Percentiles rank a stretch among this genome's conserved stretches.
phyloP scores from a whole-genome alignment of 1,140 invertebrate genomes.

The Octopus bimaculoides region DNA sequence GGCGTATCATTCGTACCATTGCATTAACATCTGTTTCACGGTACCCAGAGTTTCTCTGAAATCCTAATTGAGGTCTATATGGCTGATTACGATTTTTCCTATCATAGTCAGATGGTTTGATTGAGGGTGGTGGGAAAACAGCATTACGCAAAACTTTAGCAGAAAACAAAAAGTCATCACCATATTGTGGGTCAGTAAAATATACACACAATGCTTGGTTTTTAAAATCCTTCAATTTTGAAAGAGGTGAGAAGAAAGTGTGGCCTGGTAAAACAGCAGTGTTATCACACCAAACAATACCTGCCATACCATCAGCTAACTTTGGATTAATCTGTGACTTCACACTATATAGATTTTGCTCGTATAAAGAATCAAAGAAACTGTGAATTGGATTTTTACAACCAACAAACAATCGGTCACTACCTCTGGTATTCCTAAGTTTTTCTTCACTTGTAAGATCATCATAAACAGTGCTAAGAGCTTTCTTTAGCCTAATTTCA shows the following conservation, averaged over 20 bases:
- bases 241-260: slow-evolving; percentile 33
- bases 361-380: slow-evolving; percentile 71
- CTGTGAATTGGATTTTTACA: slow-evolving; percentile 68
- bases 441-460: slow-evolving; percentile 79
- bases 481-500: slow-evolving; percentile 84
- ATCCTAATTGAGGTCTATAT: slow-evolving; percentile 12
- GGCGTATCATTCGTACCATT: background rate
- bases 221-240: slow-evolving; percentile 35
- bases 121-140: slow-evolving; percentile 65
- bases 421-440: slow-evolving; percentile 68
- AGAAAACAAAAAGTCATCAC: slow-evolving; percentile 73
- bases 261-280: slow-evolving; percentile 38
- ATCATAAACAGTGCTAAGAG: slow-evolving; percentile 77
- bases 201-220: slow-evolving; percentile 64
- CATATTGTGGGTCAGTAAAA: slow-evolving; percentile 79
- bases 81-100: slow-evolving; percentile 47
- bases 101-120: slow-evolving; percentile 75
- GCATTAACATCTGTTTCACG: slow-evolving; percentile 1
- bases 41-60: slow-evolving; percentile 7
- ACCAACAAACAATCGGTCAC: slow-evolving; percentile 78
- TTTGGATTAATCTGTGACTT: slow-evolving; percentile 39
- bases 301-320: slow-evolving; percentile 49
- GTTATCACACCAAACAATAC: slow-evolving; percentile 49
- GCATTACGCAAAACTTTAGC: slow-evolving; percentile 59
- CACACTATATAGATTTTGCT: slow-evolving; percentile 49